Base-by-base conservation (phyloP, 2,888 invertebrate genomes). In the Tribolium freemani region DNA sequence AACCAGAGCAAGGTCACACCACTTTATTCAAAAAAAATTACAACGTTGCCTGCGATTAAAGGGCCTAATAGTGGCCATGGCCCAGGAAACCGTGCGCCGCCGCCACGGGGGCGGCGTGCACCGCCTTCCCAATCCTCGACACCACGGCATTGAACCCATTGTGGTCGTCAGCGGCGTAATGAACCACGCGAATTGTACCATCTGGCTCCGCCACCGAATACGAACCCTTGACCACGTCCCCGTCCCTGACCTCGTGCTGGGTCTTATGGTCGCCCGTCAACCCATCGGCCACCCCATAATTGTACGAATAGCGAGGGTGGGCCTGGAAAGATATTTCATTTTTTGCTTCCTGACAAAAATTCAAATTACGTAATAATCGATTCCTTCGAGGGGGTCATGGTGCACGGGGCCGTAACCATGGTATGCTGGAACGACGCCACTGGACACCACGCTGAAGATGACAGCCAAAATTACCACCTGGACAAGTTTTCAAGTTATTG, bases 81-180 rank as follows among this genome's bases (percentile, higher is more conserved):
- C 67, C 71, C 11, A 71, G 38, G 8, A 67, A 20, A 3, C 71
- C 74, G 38, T 72, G 44, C 21, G 72, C 63, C 31, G 66, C 69
- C 11, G 60, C 78, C 10, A 73, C 77, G 9, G 69, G 69, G n/a
- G 67, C 67, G 31, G 72, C 51, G 30, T 72, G 89, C 0, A 88
- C 88, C 31, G 90, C 88, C 78, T 91, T 91, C 71, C 91, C 91
- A 46, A 90, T 88, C 83, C 89, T 91, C 78, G 91, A 90, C 5
- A 92, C 92, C 51, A 92, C 89, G 30, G 92, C 92, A 72, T 83
- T 83, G 75, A 83, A 83, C 56, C 82, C 82, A 53, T 83, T 83
- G 53, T 79, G 78, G 26, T 78, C 79, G 75, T 84, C 84, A 48
- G 83, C 82, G 13, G 83, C 81, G 75, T 83, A 83, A 71, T 82